Conservation (phyloP, 2,888 invertebrate species). For the Tethea ocularis region DNA sequence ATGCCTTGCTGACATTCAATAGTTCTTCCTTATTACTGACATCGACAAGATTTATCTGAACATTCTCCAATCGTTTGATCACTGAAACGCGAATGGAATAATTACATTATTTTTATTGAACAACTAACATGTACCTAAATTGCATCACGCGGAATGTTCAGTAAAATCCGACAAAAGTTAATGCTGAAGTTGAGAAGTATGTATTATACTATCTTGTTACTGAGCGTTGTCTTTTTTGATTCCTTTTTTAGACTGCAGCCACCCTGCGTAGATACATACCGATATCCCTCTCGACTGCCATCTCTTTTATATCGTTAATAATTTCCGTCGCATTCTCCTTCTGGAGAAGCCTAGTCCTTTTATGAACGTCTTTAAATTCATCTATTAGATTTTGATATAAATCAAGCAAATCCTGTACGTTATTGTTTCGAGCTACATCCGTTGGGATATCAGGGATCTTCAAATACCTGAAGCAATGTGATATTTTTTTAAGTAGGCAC, state of each 20-base stretch:
- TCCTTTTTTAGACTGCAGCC: too few relatives aligned
- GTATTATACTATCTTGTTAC: conserved; percentile 12
- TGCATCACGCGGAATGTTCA: conserved; percentile 12
- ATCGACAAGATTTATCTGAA: conserved; percentile 85
- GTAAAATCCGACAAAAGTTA: conserved; percentile 32
- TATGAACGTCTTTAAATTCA: conserved; percentile 91
- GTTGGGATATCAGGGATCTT: conserved; percentile 87
- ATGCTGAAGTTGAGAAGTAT: conserved; percentile 32
- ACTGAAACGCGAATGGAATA: conserved; percentile 60
- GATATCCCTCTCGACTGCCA: conserved; percentile 94
- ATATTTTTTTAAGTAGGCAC: neutral
- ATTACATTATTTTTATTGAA: neutral
- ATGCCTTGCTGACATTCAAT: conserved; percentile 78
- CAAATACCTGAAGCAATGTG: conserved; percentile 61
- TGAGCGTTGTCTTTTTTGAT: too few relatives aligned
- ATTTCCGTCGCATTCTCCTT: conserved; percentile 90
- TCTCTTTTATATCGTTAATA: conserved; percentile 91
- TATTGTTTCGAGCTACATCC: conserved; percentile 89
- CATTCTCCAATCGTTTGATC: conserved; percentile 78
- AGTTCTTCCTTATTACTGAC: conserved; percentile 86
- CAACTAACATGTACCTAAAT: neutral
- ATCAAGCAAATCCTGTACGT: conserved; percentile 87
- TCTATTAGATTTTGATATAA: conserved; percentile 90
- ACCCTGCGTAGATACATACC: conserved; percentile 67
- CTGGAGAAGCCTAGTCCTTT: conserved; percentile 85